These are phyloP conservation scores for Spermophilus dauricus DNA, from an alignment of 2,113 vertebrate genomes.

Conservation along the genomic window DNA sequence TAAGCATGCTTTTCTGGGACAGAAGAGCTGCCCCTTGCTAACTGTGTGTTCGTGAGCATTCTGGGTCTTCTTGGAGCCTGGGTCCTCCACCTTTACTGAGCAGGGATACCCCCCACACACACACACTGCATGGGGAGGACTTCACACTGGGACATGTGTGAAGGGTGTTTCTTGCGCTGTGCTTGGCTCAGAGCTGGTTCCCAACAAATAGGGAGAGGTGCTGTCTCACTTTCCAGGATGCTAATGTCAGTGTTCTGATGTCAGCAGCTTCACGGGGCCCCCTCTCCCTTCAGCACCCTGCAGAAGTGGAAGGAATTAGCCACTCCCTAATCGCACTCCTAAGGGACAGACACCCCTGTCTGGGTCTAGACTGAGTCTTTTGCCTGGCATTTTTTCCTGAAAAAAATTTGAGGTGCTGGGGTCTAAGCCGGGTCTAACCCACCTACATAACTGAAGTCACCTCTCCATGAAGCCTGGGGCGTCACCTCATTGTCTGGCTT, in stretches of 20 bases:
- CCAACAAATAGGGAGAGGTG: no score
- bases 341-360: not conserved
- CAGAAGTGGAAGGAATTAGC: fast-evolving
- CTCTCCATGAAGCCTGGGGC: no score
- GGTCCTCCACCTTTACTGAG: not conserved
- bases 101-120: fast-evolving
- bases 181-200: not conserved
- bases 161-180: not conserved
- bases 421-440: no score
- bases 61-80: not conserved
- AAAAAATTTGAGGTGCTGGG: no score
- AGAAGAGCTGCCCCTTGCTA: not conserved
- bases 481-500: not conserved
- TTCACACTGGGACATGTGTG: fast-evolving
- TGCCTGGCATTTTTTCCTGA: not conserved
- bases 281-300: not conserved
- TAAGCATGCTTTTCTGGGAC: not conserved
- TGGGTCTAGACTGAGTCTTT: not conserved
- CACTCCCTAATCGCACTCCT: no score
- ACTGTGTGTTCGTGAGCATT: not conserved
- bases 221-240: not conserved
- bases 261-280: fast-evolving
- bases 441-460: not conserved
- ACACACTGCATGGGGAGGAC: not conserved
- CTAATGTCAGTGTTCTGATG: not conserved